Base-by-base conservation (phyloP, 2,888 invertebrate species). In the Limnephilus auricula region DNA sequence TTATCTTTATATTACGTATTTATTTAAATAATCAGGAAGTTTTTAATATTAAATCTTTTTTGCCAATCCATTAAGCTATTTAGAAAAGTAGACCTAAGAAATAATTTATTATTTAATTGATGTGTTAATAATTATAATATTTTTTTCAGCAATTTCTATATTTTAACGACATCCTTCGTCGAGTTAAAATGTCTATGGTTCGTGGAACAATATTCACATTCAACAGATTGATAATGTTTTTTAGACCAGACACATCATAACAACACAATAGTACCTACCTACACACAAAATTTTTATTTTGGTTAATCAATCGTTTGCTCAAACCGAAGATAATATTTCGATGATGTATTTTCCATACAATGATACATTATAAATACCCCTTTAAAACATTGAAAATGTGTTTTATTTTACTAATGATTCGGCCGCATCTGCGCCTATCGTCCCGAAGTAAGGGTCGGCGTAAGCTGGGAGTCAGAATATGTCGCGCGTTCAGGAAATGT, bases 131-230 rank as follows among this genome's bases (percentile, higher is more conserved):
- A 31, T 82, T 34, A 2, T 9, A 2, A 34, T 82, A 32, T 82
- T 34, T 80, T 32, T 82, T 82, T 32, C 34, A 34, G 65, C 5
- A 12, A 32, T 45, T 45, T 45, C 85, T 37, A 30, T 30, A 30
- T 3, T 40, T 85, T 30, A 2, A 37, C 30, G 85, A 40, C 30
- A 85, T 85, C 30, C 45, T n/a, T 30, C 37, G 85, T 2, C n/a
- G 85, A 85, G 13, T 40, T 15, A 85, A 85, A 85, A 85, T 85
- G 85, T n/a, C 85, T 37, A 13, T 85, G 25, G 85, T 85, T n/a
- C 85, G 85, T 30, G 85, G 85, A 30, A n/a, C 40, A 85, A 40
- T 85, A 5, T 40, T 85, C 40, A 40, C 45, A 37, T 85, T 85
- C 13, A 85, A 85, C 40, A 45, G 30, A 13, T 85, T 85, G 10